Evolutionary conservation across 2,888 invertebrate genomes (phyloP).

Genomic region (Limnephilus marmoratus): DNA sequence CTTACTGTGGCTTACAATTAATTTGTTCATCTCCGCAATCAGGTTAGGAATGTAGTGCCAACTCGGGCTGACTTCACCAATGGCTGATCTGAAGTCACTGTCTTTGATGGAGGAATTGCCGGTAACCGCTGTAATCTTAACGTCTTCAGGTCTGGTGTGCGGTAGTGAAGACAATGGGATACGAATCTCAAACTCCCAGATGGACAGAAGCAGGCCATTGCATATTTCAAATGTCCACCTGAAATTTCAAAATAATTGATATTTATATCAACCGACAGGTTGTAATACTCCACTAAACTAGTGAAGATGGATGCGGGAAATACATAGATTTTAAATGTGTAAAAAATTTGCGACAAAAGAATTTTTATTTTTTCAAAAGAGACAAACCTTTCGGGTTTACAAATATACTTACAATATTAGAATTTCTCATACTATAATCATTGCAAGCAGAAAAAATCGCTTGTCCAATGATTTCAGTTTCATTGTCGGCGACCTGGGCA

Average conservation of each 20-base stretch:
- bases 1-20: slow-evolving; percentile 29
- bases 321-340: neutral
- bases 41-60: slow-evolving; percentile 57
- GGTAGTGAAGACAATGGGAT: slow-evolving; percentile 35
- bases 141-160: slow-evolving; percentile 48
- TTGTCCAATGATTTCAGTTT: no score
- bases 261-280: neutral
- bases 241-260: slow-evolving; percentile 26
- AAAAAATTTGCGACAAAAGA: no score
- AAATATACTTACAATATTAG: no score
- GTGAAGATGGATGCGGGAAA: neutral
- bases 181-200: slow-evolving; percentile 57
- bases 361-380: no score
- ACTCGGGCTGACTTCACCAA: slow-evolving; percentile 35
- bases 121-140: slow-evolving; percentile 35
- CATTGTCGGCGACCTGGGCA: no score
- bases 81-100: slow-evolving; percentile 38
- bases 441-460: no score
- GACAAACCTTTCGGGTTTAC: no score
- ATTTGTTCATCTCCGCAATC: slow-evolving; percentile 31
- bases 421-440: no score
- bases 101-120: slow-evolving; percentile 46
- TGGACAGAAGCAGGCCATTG: slow-evolving; percentile 44
- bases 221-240: slow-evolving; percentile 59
- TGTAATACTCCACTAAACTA: no score